phyloP scores from a whole-genome alignment of 2,888 invertebrate genomes.

The Bugula neritina region DNA sequence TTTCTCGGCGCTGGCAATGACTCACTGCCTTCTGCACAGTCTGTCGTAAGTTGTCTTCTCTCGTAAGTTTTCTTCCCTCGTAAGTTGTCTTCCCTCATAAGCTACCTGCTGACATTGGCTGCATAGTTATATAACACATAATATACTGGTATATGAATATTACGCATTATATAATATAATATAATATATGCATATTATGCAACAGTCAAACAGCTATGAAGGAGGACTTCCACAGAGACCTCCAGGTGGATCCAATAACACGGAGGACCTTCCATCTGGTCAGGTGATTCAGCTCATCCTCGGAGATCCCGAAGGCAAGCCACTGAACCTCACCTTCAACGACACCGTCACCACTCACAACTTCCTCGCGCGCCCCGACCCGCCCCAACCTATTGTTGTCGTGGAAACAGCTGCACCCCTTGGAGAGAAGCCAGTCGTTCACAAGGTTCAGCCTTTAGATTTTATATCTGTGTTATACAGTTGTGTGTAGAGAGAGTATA shows the following conservation, averaged over 20 bases:
- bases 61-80: too few species aligned
- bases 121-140: neutral
- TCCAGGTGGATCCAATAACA: neutral
- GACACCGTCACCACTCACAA: neutral
- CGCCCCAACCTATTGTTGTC: neutral
- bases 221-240: neutral
- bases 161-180: neutral
- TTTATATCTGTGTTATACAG: too few species aligned
- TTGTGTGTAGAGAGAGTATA: too few species aligned
- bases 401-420: neutral
- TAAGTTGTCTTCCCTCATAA: too few species aligned
- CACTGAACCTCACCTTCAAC: neutral
- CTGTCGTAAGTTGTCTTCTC: too few species aligned
- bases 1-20: constrained; percentile 13
- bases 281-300: neutral
- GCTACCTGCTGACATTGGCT: too few species aligned
- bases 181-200: neutral
- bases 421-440: neutral
- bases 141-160: neutral
- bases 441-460: constrained; percentile 10
- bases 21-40: neutral
- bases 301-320: neutral
- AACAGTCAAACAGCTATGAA: neutral
- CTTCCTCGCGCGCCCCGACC: neutral
- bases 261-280: neutral